Conservation (phyloP, 2,797 vertebrate species). For the Intellagama lesueurii region DNA sequence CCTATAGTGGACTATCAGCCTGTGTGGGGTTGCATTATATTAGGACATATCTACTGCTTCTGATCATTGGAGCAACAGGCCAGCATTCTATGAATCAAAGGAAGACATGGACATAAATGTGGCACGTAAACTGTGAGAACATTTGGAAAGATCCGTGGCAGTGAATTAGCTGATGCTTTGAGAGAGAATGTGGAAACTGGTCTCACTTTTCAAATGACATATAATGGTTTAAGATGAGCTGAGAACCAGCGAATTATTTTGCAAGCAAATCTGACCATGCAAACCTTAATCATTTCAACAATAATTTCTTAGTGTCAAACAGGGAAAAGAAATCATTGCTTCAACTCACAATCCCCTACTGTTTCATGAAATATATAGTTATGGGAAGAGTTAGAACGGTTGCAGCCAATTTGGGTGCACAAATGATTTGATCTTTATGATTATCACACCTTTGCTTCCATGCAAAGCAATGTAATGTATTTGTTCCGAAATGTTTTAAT, state of each 20-base stretch:
- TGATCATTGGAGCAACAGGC: too few species aligned
- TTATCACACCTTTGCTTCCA: background rate
- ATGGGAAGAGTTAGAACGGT: background rate
- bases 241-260: background rate
- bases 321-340: background rate
- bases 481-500: background rate
- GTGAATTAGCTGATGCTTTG: slow-evolving; percentile 16
- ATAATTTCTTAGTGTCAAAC: background rate
- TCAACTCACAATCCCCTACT: background rate
- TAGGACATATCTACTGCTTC: too few species aligned
- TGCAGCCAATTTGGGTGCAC: background rate
- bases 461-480: background rate
- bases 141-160: slow-evolving; percentile 8
- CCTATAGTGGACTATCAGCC: too few species aligned
- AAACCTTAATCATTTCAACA: background rate
- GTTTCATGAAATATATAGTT: rapidly evolving
- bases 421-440: background rate
- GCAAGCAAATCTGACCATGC: background rate
- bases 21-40: background rate
- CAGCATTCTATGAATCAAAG: too few species aligned
- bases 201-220: background rate
- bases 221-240: background rate
- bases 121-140: slow-evolving; percentile 11
- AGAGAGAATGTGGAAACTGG: background rate
- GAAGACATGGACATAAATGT: slow-evolving; percentile 36